These are phyloP conservation scores for Danionella cerebrum DNA, from an alignment of 2,113 vertebrate species.

Conservation along the genomic window DNA sequence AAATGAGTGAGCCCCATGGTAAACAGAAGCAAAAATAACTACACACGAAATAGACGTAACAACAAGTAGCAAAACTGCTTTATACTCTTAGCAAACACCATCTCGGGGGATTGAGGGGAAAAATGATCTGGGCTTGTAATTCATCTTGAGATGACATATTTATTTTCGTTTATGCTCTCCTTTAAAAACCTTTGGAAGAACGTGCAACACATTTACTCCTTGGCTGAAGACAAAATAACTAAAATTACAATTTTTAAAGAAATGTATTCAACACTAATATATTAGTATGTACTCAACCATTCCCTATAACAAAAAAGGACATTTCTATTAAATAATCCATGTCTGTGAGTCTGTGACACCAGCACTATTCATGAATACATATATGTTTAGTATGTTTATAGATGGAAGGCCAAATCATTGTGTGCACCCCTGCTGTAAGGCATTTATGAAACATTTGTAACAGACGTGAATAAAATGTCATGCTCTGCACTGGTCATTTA, in stretches of 20 bases:
- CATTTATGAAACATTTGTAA: too few relatives aligned
- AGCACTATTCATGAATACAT: too few relatives aligned
- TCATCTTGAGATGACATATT: constrained; percentile 38
- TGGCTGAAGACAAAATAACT: constrained; percentile 18
- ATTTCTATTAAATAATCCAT: too few relatives aligned
- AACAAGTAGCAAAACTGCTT: constrained; percentile 32
- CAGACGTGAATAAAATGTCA: too few relatives aligned
- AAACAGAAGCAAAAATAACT: constrained; percentile 15
- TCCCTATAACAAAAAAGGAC: too few relatives aligned
- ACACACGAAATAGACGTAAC: constrained; percentile 18
- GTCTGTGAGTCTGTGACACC: too few relatives aligned
- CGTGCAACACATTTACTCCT: constrained; percentile 25
- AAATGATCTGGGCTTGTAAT: constrained; percentile 38
- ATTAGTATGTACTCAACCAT: too few relatives aligned
- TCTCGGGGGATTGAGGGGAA: constrained; percentile 27
- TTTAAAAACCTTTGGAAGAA: constrained; percentile 17
- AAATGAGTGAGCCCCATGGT: constrained; percentile 17
- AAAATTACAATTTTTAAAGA: constrained; percentile 1
- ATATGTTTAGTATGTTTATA: too few relatives aligned
- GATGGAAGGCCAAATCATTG: too few relatives aligned
- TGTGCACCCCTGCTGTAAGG: too few relatives aligned
- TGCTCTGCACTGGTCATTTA: too few relatives aligned
- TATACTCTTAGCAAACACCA: constrained; percentile 25
- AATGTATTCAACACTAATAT: background rate
- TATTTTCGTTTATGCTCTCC: constrained; percentile 36